phyloP scores from a whole-genome alignment of 2,113 vertebrate genomes.

The Prochilodus magdalenae region DNA sequence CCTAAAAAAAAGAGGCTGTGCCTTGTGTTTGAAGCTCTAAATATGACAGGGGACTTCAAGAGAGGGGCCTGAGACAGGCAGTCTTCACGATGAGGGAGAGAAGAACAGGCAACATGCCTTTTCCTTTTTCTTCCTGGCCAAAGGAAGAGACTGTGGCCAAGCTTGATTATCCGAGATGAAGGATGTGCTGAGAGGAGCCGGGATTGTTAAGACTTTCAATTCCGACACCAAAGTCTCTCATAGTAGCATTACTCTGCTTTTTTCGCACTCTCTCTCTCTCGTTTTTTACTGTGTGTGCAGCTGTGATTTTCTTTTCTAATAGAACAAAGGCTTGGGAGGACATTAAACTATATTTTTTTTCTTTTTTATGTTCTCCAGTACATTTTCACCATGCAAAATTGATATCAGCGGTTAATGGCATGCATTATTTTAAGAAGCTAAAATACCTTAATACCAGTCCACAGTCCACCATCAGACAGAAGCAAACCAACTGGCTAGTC shows the following conservation, averaged over 20 bases:
- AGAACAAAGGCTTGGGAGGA: not conserved
- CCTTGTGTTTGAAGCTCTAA: slow-evolving; percentile 77
- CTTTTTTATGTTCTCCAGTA: not conserved
- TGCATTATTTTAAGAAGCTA: not conserved
- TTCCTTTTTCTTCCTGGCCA: slow-evolving; percentile 73
- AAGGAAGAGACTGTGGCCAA: slow-evolving; percentile 63
- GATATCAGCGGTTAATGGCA: not conserved
- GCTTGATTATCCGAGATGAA: slow-evolving; percentile 81
- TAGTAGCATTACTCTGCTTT: slow-evolving; percentile 65
- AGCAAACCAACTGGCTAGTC: slow-evolving; percentile 47
- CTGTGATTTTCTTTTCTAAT: not conserved
- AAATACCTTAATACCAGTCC: not conserved
- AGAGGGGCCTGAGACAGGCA: slow-evolving; percentile 74
- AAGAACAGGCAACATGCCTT: slow-evolving; percentile 74
- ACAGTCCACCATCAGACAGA: slow-evolving; percentile 29
- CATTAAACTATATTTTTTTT: not conserved
- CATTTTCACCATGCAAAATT: not conserved
- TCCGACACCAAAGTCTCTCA: slow-evolving; percentile 69
- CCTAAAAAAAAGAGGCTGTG: slow-evolving; percentile 67
- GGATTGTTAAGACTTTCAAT: slow-evolving; percentile 77
- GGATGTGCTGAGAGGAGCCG: slow-evolving; percentile 72
- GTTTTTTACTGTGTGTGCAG: not conserved
- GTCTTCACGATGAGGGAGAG: slow-evolving; percentile 77
- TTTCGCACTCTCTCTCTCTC: slow-evolving; percentile 47
- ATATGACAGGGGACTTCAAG: slow-evolving; percentile 79